phyloP scores from a whole-genome alignment of 2,888 invertebrate genomes.

The Heliconius charithonia region DNA sequence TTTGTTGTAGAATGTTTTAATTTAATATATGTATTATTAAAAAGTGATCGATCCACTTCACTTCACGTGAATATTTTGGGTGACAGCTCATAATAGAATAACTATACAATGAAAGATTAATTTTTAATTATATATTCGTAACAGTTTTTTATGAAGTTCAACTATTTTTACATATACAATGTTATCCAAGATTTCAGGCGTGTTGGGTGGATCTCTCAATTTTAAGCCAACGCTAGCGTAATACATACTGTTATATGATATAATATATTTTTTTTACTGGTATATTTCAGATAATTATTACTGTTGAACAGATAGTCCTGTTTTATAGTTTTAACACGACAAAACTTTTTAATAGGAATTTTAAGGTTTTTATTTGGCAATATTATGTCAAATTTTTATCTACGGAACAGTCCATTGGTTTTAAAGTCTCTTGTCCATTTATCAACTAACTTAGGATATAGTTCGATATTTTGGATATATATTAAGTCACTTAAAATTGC shows the following conservation, averaged over 20 bases:
- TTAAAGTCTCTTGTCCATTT: conserved; percentile 79
- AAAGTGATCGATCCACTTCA: conserved; percentile 36
- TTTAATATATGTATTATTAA: conserved; percentile 40
- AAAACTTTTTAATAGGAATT: conserved; percentile 65
- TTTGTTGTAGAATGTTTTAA: conserved; percentile 46
- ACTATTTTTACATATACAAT: conserved; percentile 20
- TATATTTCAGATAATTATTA: conserved; percentile 81
- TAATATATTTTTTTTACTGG: conserved; percentile 81
- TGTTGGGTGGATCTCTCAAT: conserved; percentile 47
- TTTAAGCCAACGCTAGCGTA: conserved; percentile 65
- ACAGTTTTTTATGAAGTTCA: conserved; percentile 2
- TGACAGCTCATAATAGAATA: not conserved
- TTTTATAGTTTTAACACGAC: conserved; percentile 79
- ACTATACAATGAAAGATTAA: not conserved
- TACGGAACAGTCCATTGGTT: conserved; percentile 73
- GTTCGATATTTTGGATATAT: conserved; percentile 83
- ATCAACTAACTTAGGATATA: conserved; percentile 80
- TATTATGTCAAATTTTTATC: conserved; percentile 54
- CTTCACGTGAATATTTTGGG: not conserved
- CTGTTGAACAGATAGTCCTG: conserved; percentile 77
- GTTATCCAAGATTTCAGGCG: not conserved
- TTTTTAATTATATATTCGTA: conserved; percentile 2
- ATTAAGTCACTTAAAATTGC: conserved; percentile 78
- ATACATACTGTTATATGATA: conserved; percentile 72
- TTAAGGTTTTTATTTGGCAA: conserved; percentile 63